phyloP scores from a whole-genome alignment of 2,888 invertebrate species.

The Limnephilus rhombicus region DNA sequence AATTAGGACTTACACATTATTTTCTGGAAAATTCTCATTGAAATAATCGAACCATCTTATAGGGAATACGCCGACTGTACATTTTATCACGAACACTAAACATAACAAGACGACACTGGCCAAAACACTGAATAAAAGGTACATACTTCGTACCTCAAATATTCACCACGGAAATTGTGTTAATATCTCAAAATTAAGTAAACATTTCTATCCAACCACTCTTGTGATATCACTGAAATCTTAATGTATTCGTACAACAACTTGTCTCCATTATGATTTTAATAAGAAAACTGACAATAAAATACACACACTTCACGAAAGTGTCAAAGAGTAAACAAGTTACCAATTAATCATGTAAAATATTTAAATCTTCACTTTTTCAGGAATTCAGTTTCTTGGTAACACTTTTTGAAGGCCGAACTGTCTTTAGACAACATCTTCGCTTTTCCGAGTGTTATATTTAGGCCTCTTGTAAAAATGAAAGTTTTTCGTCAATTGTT shows the following conservation, averaged over 20 bases:
- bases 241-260: background rate
- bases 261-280: background rate
- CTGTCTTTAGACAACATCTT: background rate
- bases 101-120: background rate
- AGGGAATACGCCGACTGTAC: background rate
- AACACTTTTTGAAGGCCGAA: background rate
- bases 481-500: background rate
- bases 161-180: background rate
- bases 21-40: background rate
- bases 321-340: background rate
- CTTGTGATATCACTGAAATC: background rate
- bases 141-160: background rate
- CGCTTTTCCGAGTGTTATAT: background rate
- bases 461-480: background rate
- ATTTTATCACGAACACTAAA: background rate
- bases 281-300: background rate
- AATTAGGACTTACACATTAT: background rate
- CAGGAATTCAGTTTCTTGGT: background rate
- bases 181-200: background rate
- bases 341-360: background rate
- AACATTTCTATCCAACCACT: background rate
- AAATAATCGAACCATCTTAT: background rate
- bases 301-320: background rate
- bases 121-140: background rate
- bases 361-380: background rate